Evolutionary conservation across 2,113 vertebrate species (phyloP), one percentile per base, ranked within the genome.

Genomic region (Ameiurus melas): DNA sequence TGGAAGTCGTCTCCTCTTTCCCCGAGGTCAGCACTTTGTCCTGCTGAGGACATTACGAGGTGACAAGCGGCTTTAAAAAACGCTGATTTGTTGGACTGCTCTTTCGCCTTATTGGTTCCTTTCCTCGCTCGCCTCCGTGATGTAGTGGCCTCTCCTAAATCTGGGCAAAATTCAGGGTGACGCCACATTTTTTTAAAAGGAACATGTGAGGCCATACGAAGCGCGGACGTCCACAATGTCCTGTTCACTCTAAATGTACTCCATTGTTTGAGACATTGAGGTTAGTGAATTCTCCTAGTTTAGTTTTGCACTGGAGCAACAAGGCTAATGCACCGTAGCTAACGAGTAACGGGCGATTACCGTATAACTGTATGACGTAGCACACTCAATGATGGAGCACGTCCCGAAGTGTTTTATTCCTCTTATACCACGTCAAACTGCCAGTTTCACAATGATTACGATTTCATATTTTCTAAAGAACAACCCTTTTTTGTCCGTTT

Each of bases 41-140:
- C 90, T 91, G 88, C 91, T 86, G 91, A 94, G 92, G 93, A 94
- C 94, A 93, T 94, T 92, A 94, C 89, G 90, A 90, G 92, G 94
- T 94, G 95, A 95, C 95, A 95, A 93, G 91, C 86, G 89, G 92
- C 93, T 93, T 94, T 94, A 94, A 94, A 94, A 94, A 94, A 93
- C 87, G 92, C 91, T 90, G 88, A 93, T 89, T 92, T 92, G 85
- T 89, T 89, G 71, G 92, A 89, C 87, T 90, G 91, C 84, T 93
- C 86, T 87, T 84, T 75, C 36, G 68, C 87, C 55, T 90, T 90
- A 83, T 75, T 86, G 83, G 83, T 66, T 82, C 62, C 75, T 89
- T 78, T 84, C 75, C 33, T 58, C 36, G 14, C 58, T 86, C 85
- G 33, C 27, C 36, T 57, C 47, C 20, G 19, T 33, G 58, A 86